Percentiles rank a stretch among this genome's conserved stretches.
Evolutionary conservation across 2,797 vertebrate species (phyloP).

Genomic region (Dicrostonyx torquatus): DNA sequence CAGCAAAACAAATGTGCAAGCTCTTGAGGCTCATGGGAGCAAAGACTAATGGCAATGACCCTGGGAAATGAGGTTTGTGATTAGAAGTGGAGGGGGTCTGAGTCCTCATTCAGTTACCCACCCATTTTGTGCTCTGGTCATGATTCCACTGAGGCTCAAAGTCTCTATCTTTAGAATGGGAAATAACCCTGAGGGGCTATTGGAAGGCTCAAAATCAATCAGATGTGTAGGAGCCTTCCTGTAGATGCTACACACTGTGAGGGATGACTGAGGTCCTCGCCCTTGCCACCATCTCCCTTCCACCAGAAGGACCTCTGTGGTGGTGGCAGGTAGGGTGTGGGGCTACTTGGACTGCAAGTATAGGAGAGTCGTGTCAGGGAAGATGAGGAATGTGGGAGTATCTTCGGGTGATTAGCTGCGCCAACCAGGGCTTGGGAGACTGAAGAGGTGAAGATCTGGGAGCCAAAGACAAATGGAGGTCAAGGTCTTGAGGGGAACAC

Average conservation of each 20-base stretch:
- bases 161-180: neutral
- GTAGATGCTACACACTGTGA: neutral
- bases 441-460: neutral
- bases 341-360: neutral
- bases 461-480: neutral
- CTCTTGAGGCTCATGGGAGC: neutral
- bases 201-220: neutral
- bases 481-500: neutral
- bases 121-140: neutral
- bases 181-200: neutral
- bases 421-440: neutral
- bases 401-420: conserved; percentile 16
- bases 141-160: neutral
- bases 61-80: neutral
- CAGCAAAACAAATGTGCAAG: conserved; percentile 14
- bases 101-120: neutral
- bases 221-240: neutral
- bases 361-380: neutral
- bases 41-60: neutral
- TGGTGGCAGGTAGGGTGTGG: neutral
- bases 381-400: neutral
- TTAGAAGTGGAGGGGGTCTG: neutral
- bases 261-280: neutral
- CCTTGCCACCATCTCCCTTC: neutral
- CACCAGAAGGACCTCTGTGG: conserved; percentile 9